Evolutionary conservation across 2,113 vertebrate species (phyloP).

Genomic region (Tursiops truncatus): DNA sequence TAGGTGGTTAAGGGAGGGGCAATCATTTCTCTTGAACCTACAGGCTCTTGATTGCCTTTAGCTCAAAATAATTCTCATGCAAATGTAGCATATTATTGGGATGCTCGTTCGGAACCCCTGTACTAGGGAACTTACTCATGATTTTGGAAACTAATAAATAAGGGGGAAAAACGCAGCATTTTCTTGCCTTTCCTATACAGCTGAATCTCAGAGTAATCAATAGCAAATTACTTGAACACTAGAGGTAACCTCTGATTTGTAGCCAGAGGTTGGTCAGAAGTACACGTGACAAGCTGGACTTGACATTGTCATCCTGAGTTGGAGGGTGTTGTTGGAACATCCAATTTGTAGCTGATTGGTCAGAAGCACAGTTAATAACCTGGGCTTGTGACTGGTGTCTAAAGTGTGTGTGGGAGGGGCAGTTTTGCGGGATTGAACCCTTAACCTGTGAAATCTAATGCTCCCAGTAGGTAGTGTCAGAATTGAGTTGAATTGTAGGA

Average conservation of each 20-base stretch:
- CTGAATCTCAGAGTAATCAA: neutral
- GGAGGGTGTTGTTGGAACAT: neutral
- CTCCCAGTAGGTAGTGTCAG: neutral
- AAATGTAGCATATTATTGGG: neutral
- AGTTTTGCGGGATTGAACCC: neutral
- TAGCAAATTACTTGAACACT: neutral
- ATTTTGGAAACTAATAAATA: neutral
- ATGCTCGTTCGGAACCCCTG: neutral
- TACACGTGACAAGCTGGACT: neutral
- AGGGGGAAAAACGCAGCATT: neutral
- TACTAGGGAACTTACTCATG: neutral
- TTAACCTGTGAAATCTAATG: neutral
- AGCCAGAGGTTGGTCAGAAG: neutral
- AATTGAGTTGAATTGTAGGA: neutral
- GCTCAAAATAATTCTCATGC: neutral
- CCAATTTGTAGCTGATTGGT: neutral
- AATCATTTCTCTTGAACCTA: neutral
- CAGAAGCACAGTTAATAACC: neutral
- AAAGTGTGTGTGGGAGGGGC: neutral
- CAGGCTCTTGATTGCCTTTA: neutral
- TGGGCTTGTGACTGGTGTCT: neutral
- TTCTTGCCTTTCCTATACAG: neutral
- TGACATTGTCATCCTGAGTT: neutral
- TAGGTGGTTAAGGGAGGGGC: neutral
- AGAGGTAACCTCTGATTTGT: neutral